Conservation (phyloP, 2,888 invertebrate genomes). For the Heliconius erato region DNA sequence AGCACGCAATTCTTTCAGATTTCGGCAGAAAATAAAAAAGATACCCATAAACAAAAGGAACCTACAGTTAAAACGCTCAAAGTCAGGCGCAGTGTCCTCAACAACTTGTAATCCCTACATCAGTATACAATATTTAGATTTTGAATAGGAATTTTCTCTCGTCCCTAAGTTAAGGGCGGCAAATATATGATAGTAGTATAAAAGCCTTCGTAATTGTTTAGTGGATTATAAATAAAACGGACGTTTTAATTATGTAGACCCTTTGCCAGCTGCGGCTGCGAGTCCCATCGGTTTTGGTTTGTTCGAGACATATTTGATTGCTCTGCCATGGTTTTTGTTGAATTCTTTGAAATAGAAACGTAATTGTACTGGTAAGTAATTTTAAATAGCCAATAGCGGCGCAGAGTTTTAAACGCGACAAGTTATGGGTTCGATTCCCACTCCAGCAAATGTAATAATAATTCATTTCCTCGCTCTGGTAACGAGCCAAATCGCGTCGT, state of each 20-base stretch:
- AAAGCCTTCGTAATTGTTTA: slow-evolving; percentile 47
- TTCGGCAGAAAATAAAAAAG: background rate
- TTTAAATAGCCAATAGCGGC: no score
- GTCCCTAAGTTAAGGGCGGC: background rate
- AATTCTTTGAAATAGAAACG: no score
- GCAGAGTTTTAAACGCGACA: no score
- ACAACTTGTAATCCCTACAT: background rate
- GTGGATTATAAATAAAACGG: slow-evolving; percentile 54
- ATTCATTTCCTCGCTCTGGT: no score
- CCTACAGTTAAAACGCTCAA: background rate
- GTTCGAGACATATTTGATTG: slow-evolving; percentile 19
- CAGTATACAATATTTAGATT: background rate
- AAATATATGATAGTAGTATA: slow-evolving; percentile 36
- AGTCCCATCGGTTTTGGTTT: slow-evolving; percentile 20
- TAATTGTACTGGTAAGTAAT: no score
- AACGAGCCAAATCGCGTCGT: no score
- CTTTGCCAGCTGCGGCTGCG: slow-evolving; percentile 40
- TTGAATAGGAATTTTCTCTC: slow-evolving; percentile 3
- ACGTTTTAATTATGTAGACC: slow-evolving; percentile 52
- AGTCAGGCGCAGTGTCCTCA: background rate
- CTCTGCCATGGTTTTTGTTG: no score
- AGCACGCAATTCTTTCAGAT: background rate
- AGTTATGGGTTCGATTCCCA: no score
- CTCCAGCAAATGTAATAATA: no score
- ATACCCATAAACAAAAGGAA: background rate